Conservation (phyloP, 2,113 vertebrate genomes). For the Sprattus sprattus region DNA sequence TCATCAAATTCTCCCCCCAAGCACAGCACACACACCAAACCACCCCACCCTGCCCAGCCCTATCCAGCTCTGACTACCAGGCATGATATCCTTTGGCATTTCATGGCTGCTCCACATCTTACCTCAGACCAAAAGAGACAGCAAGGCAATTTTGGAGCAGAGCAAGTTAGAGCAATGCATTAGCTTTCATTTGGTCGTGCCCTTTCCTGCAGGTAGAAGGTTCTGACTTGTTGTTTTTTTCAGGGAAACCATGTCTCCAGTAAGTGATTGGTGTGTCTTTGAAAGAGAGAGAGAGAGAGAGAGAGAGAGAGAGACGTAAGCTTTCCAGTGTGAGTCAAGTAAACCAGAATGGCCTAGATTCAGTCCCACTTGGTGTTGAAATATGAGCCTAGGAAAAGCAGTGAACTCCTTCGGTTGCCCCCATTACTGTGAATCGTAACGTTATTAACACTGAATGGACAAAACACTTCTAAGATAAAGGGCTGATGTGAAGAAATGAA, state of each 20-base stretch:
- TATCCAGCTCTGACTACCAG: not conserved
- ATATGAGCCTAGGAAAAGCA: not conserved
- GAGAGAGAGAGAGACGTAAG: conserved; percentile 35
- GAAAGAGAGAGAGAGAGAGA: conserved; percentile 49
- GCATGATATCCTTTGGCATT: not conserved
- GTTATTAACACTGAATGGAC: not conserved
- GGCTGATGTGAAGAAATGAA: not conserved
- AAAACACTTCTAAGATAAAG: not conserved
- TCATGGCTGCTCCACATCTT: not conserved
- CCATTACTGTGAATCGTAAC: not conserved
- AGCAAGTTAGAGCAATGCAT: not conserved
- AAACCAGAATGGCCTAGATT: not conserved
- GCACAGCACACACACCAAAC: not conserved
- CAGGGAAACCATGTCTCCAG: not conserved
- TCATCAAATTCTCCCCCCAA: conserved; percentile 64
- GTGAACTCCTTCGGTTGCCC: not conserved
- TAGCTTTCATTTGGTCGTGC: not conserved
- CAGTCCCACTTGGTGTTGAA: not conserved
- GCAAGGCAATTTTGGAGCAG: not conserved
- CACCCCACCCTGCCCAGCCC: not conserved
- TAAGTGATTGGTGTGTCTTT: not conserved
- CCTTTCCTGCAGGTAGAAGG: not conserved
- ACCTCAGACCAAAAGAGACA: not conserved
- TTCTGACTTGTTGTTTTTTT: not conserved
- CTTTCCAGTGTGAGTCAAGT: not conserved